Percentiles rank a stretch among this genome's conserved stretches.
These are phyloP conservation scores for Lasioglossum zephyrum DNA, from an alignment of 2,888 invertebrate genomes.

Conservation along the genomic window DNA sequence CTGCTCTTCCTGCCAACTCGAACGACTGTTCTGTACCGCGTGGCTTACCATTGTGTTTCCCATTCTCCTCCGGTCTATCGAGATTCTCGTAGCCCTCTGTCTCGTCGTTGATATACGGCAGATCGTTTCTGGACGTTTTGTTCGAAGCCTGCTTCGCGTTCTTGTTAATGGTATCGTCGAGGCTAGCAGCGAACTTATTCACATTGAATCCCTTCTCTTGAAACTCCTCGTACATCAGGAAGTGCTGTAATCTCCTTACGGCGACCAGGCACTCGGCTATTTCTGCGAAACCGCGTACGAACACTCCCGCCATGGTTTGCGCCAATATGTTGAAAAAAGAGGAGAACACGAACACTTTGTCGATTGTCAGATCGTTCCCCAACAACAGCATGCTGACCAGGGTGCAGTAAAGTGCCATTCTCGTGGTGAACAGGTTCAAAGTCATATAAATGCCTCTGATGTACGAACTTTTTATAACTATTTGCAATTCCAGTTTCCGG, in stretches of 20 bases:
- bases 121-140: constrained; percentile 71
- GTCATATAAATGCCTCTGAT: constrained; percentile 89
- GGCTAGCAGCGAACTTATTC: constrained; percentile 52
- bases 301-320: constrained; percentile 87
- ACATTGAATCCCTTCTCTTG: constrained; percentile 50
- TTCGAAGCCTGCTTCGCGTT: constrained; percentile 65
- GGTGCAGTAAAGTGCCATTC: constrained; percentile 91
- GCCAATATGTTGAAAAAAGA: constrained; percentile 86
- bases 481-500: constrained; percentile 85
- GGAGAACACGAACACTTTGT: constrained; percentile 87
- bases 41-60: constrained; percentile 77
- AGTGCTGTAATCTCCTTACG: constrained; percentile 83
- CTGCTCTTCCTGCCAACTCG: no score
- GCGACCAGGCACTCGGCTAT: constrained; percentile 86
- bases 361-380: constrained; percentile 89
- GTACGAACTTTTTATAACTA: constrained; percentile 88
- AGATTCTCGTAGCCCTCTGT: constrained; percentile 49
- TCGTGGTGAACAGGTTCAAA: constrained; percentile 92
- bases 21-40: neutral
- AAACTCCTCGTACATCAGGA: constrained; percentile 84
- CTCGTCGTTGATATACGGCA: constrained; percentile 79
- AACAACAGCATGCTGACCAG: constrained; percentile 89
- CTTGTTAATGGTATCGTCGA: constrained; percentile 70
- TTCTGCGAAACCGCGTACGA: constrained; percentile 86
- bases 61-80: constrained; percentile 74